Conservation (phyloP, 1,140 invertebrate species). For the Zaprionus davidi region DNA sequence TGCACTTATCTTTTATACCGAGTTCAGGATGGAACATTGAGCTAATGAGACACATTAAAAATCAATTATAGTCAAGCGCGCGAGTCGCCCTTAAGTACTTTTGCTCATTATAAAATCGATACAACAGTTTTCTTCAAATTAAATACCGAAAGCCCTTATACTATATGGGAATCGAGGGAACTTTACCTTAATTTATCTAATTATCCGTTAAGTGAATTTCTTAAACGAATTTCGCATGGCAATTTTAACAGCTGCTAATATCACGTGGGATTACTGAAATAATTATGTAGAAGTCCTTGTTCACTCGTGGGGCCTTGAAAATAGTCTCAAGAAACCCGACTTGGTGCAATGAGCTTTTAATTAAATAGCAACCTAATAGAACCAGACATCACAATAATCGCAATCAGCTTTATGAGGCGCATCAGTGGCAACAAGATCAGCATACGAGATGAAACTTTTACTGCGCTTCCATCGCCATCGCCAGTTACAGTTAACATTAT, state of each 20-base stretch:
- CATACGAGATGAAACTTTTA: constrained; percentile 63
- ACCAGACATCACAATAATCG: constrained; percentile 12
- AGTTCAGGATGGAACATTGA: neutral
- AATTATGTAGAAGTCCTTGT: neutral
- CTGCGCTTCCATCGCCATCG: constrained; percentile 53
- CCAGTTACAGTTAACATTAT: constrained; percentile 78
- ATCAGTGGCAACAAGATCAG: constrained; percentile 54
- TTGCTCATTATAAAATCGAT: neutral
- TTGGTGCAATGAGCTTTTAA: neutral
- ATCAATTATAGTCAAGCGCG: neutral
- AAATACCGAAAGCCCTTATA: neutral
- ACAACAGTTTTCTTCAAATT: neutral
- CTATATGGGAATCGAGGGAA: neutral
- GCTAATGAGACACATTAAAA: neutral
- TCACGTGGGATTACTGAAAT: neutral
- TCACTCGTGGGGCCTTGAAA: neutral
- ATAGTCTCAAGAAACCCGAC: neutral
- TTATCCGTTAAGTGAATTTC: neutral
- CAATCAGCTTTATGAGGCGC: constrained; percentile 14
- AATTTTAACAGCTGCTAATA: neutral
- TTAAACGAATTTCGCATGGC: neutral
- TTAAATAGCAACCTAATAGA: constrained; percentile 7
- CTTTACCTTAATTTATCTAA: neutral
- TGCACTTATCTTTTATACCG: constrained; percentile 1
- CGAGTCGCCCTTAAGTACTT: neutral